Percentiles rank a stretch among this genome's conserved stretches.
Evolutionary conservation across 2,113 vertebrate genomes (phyloP).

Genomic region (Bubo blakistoni): DNA sequence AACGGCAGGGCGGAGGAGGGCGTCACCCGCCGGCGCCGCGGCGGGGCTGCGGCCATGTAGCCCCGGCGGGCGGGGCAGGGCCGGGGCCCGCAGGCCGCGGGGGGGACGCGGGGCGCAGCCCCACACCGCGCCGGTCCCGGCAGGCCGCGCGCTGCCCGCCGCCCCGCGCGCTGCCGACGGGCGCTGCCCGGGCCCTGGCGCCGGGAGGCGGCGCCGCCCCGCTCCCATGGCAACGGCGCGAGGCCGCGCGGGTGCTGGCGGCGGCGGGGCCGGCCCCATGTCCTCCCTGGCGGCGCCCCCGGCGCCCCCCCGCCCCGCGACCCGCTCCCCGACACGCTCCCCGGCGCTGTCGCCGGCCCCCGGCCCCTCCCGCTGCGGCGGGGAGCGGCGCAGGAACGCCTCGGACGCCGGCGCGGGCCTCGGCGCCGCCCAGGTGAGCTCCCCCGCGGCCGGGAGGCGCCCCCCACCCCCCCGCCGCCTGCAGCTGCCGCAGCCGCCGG

Average conservation of each 20-base stretch:
- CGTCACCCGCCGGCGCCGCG: accelerated
- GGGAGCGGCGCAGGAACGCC: not conserved
- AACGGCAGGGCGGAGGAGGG: not conserved
- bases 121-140: too few species aligned
- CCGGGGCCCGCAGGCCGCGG: not conserved
- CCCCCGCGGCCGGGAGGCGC: not conserved
- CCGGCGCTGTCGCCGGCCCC: not conserved
- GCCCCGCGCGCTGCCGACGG: too few species aligned
- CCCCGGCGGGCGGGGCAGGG: accelerated
- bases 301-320: not conserved
- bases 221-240: constrained; percentile 62
- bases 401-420: not conserved
- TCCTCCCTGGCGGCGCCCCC: not conserved
- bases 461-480: not conserved
- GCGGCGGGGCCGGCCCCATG: not conserved
- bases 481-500: too few species aligned
- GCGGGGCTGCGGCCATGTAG: accelerated
- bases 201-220: not conserved
- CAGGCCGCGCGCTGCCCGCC: not conserved
- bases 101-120: too few species aligned
- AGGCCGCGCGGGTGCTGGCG: not conserved
- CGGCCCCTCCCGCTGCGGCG: not conserved
- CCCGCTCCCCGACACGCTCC: not conserved
- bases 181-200: not conserved
- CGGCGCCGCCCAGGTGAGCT: not conserved